phyloP scores from a whole-genome alignment of 2,888 invertebrate genomes.

The Xestoiulus laeticollis region DNA sequence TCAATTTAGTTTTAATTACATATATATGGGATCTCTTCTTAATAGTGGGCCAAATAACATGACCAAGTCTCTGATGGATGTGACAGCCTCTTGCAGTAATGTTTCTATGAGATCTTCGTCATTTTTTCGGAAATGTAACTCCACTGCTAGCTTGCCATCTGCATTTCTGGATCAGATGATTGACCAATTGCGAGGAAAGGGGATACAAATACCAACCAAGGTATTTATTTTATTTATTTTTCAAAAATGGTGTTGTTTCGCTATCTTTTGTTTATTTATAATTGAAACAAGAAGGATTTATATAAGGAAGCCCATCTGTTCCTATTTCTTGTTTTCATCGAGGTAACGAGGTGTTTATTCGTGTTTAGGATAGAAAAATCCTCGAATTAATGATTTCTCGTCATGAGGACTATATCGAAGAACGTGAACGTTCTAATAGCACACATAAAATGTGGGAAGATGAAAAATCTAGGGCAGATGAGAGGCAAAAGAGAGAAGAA shows the following conservation, averaged over 20 bases:
- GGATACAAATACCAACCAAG: conserved; percentile 43
- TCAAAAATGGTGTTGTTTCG: too few relatives aligned
- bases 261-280: too few relatives aligned
- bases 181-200: conserved; percentile 30
- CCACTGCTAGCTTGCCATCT: conserved; percentile 36
- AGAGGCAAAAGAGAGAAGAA: conserved; percentile 1
- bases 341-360: background rate
- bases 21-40: too few relatives aligned
- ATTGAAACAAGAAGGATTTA: too few relatives aligned
- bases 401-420: conserved; percentile 41
- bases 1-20: too few relatives aligned
- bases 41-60: background rate
- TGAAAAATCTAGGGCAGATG: background rate
- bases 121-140: conserved; percentile 36
- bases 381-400: conserved; percentile 53
- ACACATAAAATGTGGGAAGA: background rate
- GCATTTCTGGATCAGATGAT: conserved; percentile 39
- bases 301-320: too few relatives aligned
- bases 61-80: conserved; percentile 31
- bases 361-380: conserved; percentile 53
- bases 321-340: too few relatives aligned
- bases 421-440: background rate
- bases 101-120: background rate
- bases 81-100: conserved; percentile 36
- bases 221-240: background rate